These are phyloP conservation scores for Triplophysa rosa DNA, from an alignment of 2,113 vertebrate species.

Conservation along the genomic window DNA sequence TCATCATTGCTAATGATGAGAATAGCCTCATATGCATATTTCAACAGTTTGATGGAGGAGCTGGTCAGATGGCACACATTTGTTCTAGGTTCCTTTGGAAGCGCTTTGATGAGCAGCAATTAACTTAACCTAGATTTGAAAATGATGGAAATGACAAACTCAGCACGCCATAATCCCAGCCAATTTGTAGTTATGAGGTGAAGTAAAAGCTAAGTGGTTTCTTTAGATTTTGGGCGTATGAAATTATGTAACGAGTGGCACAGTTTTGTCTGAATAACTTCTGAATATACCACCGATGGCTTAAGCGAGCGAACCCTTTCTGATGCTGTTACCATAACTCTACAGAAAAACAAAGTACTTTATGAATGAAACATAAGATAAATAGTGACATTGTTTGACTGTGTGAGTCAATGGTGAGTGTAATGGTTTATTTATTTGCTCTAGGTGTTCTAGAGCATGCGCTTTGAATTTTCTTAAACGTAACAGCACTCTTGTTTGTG, in stretches of 20 bases:
- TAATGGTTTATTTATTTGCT: conserved; percentile 12
- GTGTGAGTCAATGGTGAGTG: background rate
- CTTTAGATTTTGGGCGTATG: background rate
- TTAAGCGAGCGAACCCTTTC: background rate
- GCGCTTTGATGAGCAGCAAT: conserved; percentile 10
- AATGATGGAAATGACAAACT: background rate
- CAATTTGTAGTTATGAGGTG: conserved; percentile 2
- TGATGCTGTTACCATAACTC: conserved; percentile 27
- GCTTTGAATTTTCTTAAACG: background rate
- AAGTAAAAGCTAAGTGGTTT: background rate
- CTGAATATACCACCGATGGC: conserved; percentile 16
- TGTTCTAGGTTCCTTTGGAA: conserved; percentile 4
- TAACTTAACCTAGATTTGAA: conserved; percentile 17
- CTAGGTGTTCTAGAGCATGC: no score
- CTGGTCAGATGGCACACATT: background rate
- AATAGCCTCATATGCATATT: conserved; percentile 44
- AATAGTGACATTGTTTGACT: conserved; percentile 16
- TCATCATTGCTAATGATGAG: conserved; percentile 23
- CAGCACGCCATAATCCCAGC: background rate
- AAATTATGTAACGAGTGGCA: background rate
- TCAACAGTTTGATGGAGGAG: background rate
- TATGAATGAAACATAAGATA: conserved; percentile 5
- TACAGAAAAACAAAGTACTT: conserved; percentile 20
- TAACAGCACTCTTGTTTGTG: no score
- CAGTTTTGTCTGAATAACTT: background rate